A percentile compares a stretch with the other conserved stretches of the same genome.
Evolutionary conservation across 2,113 vertebrate species (phyloP).

Genomic region (Plecturocebus donacophilus): DNA sequence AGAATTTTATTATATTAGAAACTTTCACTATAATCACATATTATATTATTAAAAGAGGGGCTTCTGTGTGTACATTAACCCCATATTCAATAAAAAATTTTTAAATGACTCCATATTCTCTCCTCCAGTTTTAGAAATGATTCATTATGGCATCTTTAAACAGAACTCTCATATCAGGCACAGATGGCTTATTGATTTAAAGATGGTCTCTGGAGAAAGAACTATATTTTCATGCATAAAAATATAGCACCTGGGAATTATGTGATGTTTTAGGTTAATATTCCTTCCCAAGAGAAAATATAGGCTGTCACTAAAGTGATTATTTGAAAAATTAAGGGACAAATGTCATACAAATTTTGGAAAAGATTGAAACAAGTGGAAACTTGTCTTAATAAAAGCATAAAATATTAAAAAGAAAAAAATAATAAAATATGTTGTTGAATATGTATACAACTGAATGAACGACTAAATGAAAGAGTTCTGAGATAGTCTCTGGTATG

Average conservation of each 20-base stretch:
- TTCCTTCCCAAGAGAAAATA: not conserved
- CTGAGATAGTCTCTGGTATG: not conserved
- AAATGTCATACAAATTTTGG: not conserved
- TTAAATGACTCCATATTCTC: not conserved
- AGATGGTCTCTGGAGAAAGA: not conserved
- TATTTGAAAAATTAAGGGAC: not conserved
- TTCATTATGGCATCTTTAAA: not conserved
- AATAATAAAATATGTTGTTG: not conserved
- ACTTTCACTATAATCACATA: not conserved
- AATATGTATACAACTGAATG: not conserved
- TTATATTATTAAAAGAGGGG: not conserved
- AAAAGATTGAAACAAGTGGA: fast-evolving
- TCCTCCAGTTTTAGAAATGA: not conserved
- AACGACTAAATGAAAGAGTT: not conserved
- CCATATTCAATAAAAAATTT: not conserved
- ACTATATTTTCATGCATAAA: slow-evolving; percentile 29
- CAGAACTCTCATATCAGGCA: not conserved
- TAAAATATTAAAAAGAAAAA: not conserved
- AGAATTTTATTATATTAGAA: not conserved
- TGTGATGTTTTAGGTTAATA: slow-evolving; percentile 15
- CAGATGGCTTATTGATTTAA: slow-evolving; percentile 32
- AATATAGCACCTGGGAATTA: not conserved
- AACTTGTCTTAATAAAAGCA: not conserved
- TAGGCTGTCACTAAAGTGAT: not conserved
- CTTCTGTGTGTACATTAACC: not conserved